phyloP scores from a whole-genome alignment of 2,888 invertebrate species.

The Brassicogethes aeneus region DNA sequence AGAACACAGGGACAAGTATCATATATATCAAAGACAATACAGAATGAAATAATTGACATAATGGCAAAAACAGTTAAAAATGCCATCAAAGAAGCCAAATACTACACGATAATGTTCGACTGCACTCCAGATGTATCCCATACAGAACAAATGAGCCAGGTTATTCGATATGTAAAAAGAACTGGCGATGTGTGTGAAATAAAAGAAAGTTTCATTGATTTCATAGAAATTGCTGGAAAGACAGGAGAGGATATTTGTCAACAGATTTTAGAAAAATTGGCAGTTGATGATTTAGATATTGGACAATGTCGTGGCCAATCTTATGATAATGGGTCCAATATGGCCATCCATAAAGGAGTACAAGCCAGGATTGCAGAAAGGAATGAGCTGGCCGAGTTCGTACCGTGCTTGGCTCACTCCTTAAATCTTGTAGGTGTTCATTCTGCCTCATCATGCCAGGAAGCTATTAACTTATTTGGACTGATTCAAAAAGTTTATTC shows the following conservation, averaged over 20 bases:
- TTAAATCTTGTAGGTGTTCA: slow-evolving; percentile 7
- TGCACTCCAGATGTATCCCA: no score
- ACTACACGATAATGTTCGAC: no score
- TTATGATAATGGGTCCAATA: slow-evolving; percentile 10
- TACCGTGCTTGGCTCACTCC: slow-evolving; percentile 18
- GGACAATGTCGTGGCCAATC: slow-evolving; percentile 8
- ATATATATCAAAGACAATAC: no score
- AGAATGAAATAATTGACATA: no score
- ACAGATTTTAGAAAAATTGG: slow-evolving; percentile 11
- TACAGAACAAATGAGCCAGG: no score
- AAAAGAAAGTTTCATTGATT: no score
- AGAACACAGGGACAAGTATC: no score
- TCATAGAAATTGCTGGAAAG: slow-evolving; percentile 9
- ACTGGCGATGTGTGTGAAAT: slow-evolving; percentile 2
- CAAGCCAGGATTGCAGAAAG: slow-evolving; percentile 24
- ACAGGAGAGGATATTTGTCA: slow-evolving; percentile 9
- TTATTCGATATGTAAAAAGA: no score
- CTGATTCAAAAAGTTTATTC: slow-evolving; percentile 5
- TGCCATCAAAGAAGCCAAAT: no score
- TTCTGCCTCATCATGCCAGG: slow-evolving; percentile 4
- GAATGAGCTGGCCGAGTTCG: slow-evolving; percentile 24
- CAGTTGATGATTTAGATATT: slow-evolving; percentile 11
- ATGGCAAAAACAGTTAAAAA: no score
- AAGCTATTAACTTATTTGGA: slow-evolving; percentile 7
- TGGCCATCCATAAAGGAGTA: slow-evolving; percentile 23